These are phyloP conservation scores for Aplidium turbinatum DNA, from an alignment of 23 tunicate species.

Conservation along the genomic window DNA sequence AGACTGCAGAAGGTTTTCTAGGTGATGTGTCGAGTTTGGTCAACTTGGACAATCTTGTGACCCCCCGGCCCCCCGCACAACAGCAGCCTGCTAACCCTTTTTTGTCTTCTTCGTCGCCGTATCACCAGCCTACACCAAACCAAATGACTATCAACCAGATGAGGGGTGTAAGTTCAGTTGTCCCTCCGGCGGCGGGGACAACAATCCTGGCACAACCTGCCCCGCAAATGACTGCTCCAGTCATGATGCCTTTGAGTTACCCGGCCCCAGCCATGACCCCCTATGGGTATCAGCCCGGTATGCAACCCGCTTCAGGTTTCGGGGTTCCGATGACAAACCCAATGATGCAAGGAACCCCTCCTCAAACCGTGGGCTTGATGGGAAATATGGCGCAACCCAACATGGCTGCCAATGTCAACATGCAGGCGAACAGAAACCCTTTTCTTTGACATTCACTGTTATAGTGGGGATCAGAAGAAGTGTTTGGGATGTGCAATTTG, in stretches of 20 bases:
- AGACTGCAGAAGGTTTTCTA: conserved; percentile 75
- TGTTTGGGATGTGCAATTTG: neutral
- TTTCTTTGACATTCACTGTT: conserved; percentile 45
- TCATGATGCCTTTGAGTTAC: conserved; percentile 33
- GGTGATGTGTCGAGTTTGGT: conserved; percentile 90
- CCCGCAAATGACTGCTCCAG: conserved; percentile 17
- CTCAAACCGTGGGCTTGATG: neutral
- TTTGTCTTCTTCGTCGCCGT: conserved; percentile 30
- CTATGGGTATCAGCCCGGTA: neutral
- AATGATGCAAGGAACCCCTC: conserved; percentile 20
- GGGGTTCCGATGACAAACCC: neutral
- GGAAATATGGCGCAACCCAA: conserved; percentile 14
- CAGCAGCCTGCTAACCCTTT: conserved; percentile 76
- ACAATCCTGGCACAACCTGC: conserved; percentile 37
- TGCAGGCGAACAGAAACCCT: conserved; percentile 47
- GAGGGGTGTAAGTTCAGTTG: conserved; percentile 37
- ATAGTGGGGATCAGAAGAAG: no score
- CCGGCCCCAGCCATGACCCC: neutral
- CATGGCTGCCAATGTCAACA: conserved; percentile 16
- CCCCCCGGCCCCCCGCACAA: conserved; percentile 63
- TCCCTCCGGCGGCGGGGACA: conserved; percentile 50
- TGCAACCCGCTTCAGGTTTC: conserved; percentile 9
- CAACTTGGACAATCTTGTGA: conserved; percentile 87
- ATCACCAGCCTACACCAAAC: conserved; percentile 47
- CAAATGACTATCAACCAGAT: conserved; percentile 57